phyloP scores from a whole-genome alignment of 2,113 vertebrate genomes.

The Oophaga pumilio region DNA sequence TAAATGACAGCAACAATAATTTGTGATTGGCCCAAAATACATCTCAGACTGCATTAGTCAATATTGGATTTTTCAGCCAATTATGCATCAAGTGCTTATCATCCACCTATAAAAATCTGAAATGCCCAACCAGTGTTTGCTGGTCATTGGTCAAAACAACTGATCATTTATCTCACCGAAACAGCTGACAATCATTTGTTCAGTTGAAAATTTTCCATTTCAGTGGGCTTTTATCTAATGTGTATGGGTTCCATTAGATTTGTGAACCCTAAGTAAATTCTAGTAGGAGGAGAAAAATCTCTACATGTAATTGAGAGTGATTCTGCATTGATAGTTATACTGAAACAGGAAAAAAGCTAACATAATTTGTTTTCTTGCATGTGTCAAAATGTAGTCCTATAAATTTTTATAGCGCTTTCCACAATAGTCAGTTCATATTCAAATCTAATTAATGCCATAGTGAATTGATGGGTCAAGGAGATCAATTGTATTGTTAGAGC shows the following conservation, averaged over 20 bases:
- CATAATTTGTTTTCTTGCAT: constrained; percentile 13
- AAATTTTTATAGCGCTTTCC: constrained; percentile 7
- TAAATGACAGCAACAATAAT: too few species aligned
- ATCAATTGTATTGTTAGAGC: constrained; percentile 58
- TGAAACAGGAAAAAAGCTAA: not conserved
- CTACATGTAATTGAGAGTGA: not conserved
- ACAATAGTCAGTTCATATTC: constrained; percentile 54
- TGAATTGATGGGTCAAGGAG: constrained; percentile 54
- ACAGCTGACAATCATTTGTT: too few species aligned
- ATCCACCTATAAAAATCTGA: too few species aligned
- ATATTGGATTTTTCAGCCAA: too few species aligned
- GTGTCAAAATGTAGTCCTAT: constrained; percentile 18
- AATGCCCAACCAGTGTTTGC: too few species aligned
- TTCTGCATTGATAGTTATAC: not conserved
- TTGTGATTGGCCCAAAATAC: too few species aligned
- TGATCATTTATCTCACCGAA: too few species aligned
- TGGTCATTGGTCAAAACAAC: too few species aligned
- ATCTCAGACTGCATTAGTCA: too few species aligned
- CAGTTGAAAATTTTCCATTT: too few species aligned
- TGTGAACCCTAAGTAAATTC: not conserved
- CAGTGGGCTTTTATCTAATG: too few species aligned
- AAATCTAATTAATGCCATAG: constrained; percentile 58
- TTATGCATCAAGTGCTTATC: too few species aligned
- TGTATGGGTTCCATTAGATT: not conserved
- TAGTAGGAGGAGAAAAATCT: not conserved